Percentiles rank a stretch among this genome's conserved stretches.
Conservation (phyloP, 2,797 vertebrate genomes). For the Acrocephalus scirpaceus region DNA sequence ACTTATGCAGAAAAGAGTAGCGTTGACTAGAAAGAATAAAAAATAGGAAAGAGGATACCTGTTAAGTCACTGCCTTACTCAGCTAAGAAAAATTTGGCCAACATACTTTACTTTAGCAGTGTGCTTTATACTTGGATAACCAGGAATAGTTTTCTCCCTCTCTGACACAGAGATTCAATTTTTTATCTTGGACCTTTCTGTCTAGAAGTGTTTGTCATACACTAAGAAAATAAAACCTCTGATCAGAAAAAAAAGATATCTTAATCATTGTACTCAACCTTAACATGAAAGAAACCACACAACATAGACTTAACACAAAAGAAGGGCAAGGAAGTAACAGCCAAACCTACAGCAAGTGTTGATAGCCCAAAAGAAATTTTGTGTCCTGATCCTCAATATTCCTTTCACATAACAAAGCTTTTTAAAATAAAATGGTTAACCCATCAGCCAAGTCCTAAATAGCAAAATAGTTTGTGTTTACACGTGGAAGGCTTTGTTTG, state of each 20-base stretch:
- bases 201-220: background rate
- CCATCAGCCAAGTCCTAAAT: background rate
- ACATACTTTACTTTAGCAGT: background rate
- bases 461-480: background rate
- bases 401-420: background rate
- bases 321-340: background rate
- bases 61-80: background rate
- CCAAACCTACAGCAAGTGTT: background rate
- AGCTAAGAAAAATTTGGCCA: background rate
- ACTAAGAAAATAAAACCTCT: background rate
- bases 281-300: background rate
- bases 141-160: background rate
- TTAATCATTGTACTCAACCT: background rate
- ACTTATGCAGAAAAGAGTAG: background rate
- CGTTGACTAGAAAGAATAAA: background rate
- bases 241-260: background rate
- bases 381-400: background rate
- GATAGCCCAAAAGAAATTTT: background rate
- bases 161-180: background rate
- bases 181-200: background rate
- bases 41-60: accelerated
- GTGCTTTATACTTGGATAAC: background rate
- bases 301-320: background rate
- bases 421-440: background rate
- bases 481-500: background rate